phyloP scores from a whole-genome alignment of 2,113 vertebrate species.

The Ariopsis seemanni region DNA sequence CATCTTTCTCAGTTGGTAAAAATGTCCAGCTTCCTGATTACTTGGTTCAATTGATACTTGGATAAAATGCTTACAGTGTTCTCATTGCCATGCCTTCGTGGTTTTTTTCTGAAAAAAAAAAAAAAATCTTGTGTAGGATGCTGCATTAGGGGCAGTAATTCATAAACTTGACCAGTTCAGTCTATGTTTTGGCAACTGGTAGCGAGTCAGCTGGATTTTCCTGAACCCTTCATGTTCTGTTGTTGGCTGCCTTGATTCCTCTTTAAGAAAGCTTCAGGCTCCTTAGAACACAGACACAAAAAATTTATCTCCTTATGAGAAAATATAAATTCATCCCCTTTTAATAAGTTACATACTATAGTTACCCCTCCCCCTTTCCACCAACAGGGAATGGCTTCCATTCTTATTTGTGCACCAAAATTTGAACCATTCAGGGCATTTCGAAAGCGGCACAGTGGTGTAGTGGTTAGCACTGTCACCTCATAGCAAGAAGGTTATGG shows the following conservation, averaged over 20 bases:
- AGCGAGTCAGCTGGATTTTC: background rate
- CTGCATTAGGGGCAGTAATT: background rate
- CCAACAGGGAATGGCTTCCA: too few species aligned
- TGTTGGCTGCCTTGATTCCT: background rate
- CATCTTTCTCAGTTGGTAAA: background rate
- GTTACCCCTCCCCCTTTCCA: too few species aligned
- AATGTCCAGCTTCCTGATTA: background rate
- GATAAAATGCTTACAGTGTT: background rate
- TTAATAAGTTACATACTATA: too few species aligned
- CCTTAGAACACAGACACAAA: background rate
- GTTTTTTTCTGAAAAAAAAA: background rate
- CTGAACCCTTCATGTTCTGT: background rate
- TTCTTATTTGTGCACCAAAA: too few species aligned
- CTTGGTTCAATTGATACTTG: background rate
- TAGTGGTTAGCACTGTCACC: too few species aligned
- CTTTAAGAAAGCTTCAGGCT: background rate
- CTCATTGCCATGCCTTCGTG: background rate
- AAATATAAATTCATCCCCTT: background rate
- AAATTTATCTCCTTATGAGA: background rate
- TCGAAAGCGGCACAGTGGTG: too few species aligned
- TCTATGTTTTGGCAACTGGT: background rate
- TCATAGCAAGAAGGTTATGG: too few species aligned
- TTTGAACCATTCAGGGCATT: too few species aligned
- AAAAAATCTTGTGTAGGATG: too few species aligned
- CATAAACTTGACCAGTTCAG: background rate